Evolutionary conservation across 2,888 invertebrate species (phyloP), one percentile per base, ranked within the genome.

Genomic region (Eupithecia abbreviata): DNA sequence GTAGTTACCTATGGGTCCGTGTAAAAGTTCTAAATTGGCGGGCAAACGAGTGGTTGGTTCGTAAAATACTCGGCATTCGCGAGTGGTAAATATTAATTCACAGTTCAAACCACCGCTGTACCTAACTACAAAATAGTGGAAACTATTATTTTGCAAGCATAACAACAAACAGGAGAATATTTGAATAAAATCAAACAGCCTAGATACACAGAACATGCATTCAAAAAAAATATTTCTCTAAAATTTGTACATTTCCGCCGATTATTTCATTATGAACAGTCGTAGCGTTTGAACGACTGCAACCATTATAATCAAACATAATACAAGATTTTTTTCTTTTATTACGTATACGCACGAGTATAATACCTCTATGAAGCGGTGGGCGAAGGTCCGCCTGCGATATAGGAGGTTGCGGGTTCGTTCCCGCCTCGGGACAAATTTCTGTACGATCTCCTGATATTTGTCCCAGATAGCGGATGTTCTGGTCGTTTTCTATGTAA

Each of bases 21-120:
- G 18, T 69, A 18, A 69, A 69, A 12, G n/a, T 58, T 58, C 58
- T 58, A 58, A 58, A 58, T 58, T 58, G 58, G 10, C 18, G 58
- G 10, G 18, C 18, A 18, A 58, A 58, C 10, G 55, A 18, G n/a
- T 9, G 18, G 4, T 10, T 18, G 18, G 58, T 18, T 69, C 4
- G 10, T 6, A 66, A 42, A 55, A 42, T 41, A 66, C 30, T 15
- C 15, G 42, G 42, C 41, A 66, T 30, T 30, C 47, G 47, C 30
- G 2, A 13, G 68, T 18, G 45, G 18, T 12, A 30, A 45, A 45
- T 47, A 47, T 47, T 47, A 4, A 30, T 69, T 69, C 45, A 58
- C 58, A 58, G 68, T 45, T 43, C 12, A 15, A 41, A 66, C 65
- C 13, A 41, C 15, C 41, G 13, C 42, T 5, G 41, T 65, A 66